Evolutionary conservation across 2,113 vertebrate genomes (phyloP).

Genomic region (Microtus richardsoni): DNA sequence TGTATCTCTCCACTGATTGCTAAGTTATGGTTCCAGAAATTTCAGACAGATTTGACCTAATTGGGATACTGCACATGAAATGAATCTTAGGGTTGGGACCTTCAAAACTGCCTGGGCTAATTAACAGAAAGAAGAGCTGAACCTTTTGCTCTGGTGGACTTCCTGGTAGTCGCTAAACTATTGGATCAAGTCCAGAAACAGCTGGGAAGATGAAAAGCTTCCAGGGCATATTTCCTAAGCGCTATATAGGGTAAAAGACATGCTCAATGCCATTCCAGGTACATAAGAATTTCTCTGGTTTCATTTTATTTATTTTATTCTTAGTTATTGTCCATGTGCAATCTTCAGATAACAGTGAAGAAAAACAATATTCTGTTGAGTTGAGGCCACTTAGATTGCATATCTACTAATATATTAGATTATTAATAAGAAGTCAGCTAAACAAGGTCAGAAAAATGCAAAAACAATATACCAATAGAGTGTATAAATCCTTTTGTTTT

Average conservation of each 20-base stretch:
- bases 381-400: neutral
- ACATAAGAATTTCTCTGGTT: neutral
- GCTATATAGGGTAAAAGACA: neutral
- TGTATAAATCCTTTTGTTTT: neutral
- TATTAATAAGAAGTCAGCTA: neutral
- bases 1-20: constrained; percentile 33
- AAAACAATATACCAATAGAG: neutral
- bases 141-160: constrained; percentile 66
- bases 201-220: constrained; percentile 27
- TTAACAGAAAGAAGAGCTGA: constrained; percentile 62
- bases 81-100: constrained; percentile 45
- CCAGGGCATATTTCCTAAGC: neutral
- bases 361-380: neutral
- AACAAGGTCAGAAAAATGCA: neutral
- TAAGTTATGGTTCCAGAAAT: constrained; percentile 53
- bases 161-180: constrained; percentile 44
- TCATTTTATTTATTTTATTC: neutral
- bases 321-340: neutral
- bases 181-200: constrained; percentile 55
- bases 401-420: no score
- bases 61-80: constrained; percentile 32
- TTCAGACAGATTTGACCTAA: constrained; percentile 67
- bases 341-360: no score
- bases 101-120: constrained; percentile 41
- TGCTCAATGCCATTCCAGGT: neutral